Evolutionary conservation across 2,113 vertebrate genomes (phyloP), one percentile per base, ranked within the genome.

Genomic region (Heteronetta atricapilla): DNA sequence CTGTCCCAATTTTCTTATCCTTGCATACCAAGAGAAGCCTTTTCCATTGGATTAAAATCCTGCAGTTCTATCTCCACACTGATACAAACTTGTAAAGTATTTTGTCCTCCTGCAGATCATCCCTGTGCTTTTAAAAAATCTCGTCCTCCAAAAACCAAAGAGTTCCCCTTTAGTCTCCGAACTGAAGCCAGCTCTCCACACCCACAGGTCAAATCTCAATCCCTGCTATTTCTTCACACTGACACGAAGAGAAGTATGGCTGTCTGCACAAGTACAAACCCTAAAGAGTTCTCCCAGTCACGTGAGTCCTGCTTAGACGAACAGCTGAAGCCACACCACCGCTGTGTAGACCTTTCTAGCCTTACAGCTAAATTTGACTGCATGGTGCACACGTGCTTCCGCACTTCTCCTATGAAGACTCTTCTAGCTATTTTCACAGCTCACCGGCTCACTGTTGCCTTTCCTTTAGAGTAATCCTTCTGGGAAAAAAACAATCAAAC

Each of bases 21-120:
- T 44, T 33, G 22, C 21, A 5, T 6, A 33, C 28, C 11, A 3
- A 91, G 21, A 68, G 20, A 76, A 74, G 26, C 25, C 14, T 82
- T 33, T 79, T 28, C 26, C 52, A 42, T 1, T 10, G 36, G 13
- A 70, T 12, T 70, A 3, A 81, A 73, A 70, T 59, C 52, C 19
- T 29, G 13, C 22, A 70, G 63, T 31, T 69, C 59, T 23, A 44
- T 25, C 33, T 62, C 62, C 72, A 62, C n/a, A n/a, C 21, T 56
- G 73, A 20, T 4, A 26, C 1, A 4, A 82, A 80, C 21, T 85
- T 40, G 5, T 40, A 25, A 66, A 53, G 8, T 50, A 62, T 53
- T 44, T 90, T 75, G 26, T 93, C 50, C 40, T 73, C 48, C 62
- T 88, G 63, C 25, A 89, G 17, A 87, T 73, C 7, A 94, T 10